Percentiles rank a stretch among this genome's conserved stretches.
Conservation (phyloP, 2,113 vertebrate genomes). For the Heloderma charlesbogerti region DNA sequence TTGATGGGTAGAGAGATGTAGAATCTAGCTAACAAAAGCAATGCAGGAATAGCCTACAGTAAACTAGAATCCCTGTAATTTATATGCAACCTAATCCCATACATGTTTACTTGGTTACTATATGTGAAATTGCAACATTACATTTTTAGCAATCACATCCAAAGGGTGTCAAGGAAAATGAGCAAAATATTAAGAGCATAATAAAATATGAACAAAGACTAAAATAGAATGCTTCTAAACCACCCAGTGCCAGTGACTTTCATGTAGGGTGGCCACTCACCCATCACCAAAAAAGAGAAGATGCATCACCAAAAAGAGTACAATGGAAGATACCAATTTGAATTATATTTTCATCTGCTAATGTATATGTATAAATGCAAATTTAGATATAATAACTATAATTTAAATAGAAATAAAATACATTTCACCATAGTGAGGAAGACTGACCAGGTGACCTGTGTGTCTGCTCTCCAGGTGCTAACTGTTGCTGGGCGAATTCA, state of each 20-base stretch:
- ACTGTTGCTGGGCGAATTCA: too few relatives aligned
- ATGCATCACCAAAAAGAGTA: too few relatives aligned
- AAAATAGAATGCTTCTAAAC: neutral
- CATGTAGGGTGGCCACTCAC: neutral
- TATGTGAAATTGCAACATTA: neutral
- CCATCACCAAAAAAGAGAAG: too few relatives aligned
- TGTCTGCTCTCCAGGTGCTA: too few relatives aligned
- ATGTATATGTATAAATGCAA: too few relatives aligned
- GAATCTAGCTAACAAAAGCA: slow-evolving; percentile 56
- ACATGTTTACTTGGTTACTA: neutral
- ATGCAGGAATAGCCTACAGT: slow-evolving; percentile 37
- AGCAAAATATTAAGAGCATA: neutral
- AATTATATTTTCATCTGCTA: too few relatives aligned
- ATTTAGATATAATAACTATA: too few relatives aligned
- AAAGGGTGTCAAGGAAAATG: neutral
- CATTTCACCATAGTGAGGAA: too few relatives aligned
- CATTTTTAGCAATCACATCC: neutral
- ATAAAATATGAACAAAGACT: neutral
- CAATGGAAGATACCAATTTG: too few relatives aligned
- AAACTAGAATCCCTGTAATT: slow-evolving; percentile 35
- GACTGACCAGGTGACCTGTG: too few relatives aligned
- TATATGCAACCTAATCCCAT: slow-evolving; percentile 5
- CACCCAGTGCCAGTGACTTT: neutral
- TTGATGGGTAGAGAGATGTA: slow-evolving; percentile 30
- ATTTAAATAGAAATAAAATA: too few relatives aligned